Evolutionary conservation across 2,797 vertebrate species (phyloP), one percentile per base, ranked within the genome.

Genomic region (Sebastes hopkinsi): DNA sequence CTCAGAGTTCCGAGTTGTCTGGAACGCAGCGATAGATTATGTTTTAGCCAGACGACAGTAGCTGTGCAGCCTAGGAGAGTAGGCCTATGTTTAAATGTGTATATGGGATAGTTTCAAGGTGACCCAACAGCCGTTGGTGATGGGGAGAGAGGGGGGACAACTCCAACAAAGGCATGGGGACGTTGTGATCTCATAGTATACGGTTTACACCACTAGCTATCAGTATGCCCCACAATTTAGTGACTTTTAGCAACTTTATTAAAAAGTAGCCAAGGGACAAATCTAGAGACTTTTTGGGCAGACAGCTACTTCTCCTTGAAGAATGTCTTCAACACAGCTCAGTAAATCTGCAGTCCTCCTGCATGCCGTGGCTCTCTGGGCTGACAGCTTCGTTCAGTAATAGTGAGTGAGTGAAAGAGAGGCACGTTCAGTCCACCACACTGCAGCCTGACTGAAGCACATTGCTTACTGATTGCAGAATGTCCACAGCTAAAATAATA

Each of bases 311-410:
- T 66, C 72, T 0, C 42, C 66, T 56, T 25, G 18, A 79, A 71
- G 72, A 67, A 32, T 67, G 60, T 68, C 64, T 77, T 42, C 36
- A 76, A 13, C 73, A 46, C 69, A 80, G 46, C 55, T 64, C 60
- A 65, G 73, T 71, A 22, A 72, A 36, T 75, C 58, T 60, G 71
- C 38, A 59, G 62, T 62, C 30, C 10, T 78, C 56, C 32, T 69
- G 67, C 60, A 66, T 56, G n/a, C 46, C 36, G 18, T 52, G 46
- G 23, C 52, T 82, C 11, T 77, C 55, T 83, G 52, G 23, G 56
- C 13, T 82, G 38, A 69, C 68, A 50, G 56, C 71, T 42, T 30
- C 18, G 6, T 50, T 56, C 34, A 67, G 52, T 62, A 38, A 77
- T 20, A 52, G 18, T 8, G 42, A 46, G 42, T 46, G 42, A 18